These are phyloP conservation scores for Patella caerulea DNA, from an alignment of 2,888 invertebrate genomes.

Conservation along the genomic window DNA sequence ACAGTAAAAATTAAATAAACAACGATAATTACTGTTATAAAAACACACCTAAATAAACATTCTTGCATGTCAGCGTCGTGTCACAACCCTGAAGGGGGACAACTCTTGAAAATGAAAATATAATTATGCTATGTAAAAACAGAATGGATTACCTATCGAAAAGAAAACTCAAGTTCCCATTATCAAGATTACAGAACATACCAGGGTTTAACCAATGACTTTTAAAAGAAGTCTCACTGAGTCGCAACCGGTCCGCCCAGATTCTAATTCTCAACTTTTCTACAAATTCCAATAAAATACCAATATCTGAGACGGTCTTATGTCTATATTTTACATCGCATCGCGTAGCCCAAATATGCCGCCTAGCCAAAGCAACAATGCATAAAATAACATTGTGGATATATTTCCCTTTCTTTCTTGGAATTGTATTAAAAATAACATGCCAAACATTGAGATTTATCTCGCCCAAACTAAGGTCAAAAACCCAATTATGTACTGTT, in stretches of 20 bases:
- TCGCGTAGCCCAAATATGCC: not conserved
- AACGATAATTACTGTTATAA: too few species aligned
- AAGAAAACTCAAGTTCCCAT: not conserved
- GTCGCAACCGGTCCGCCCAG: constrained; percentile 1
- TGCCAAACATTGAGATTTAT: constrained; percentile 10
- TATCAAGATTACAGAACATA: not conserved
- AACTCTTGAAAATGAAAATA: too few species aligned
- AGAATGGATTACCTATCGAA: too few species aligned
- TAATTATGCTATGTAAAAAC: too few species aligned
- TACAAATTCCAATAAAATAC: not conserved
- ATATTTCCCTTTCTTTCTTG: not conserved
- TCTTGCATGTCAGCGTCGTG: too few species aligned
- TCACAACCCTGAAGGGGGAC: too few species aligned
- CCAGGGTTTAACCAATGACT: constrained; percentile 8
- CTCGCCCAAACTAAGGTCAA: constrained; percentile 7
- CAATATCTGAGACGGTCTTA: not conserved
- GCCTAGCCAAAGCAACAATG: constrained; percentile 3
- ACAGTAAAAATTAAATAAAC: too few species aligned
- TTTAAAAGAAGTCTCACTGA: constrained; percentile 7
- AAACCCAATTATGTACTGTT: constrained; percentile 5
- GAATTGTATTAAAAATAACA: not conserved
- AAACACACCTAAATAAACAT: too few species aligned
- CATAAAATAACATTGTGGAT: not conserved
- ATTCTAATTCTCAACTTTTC: constrained; percentile 9
- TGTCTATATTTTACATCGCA: not conserved